Evolutionary conservation across 2,888 invertebrate genomes (phyloP), one percentile per base, ranked within the genome.

Genomic region (Xylota segnis): DNA sequence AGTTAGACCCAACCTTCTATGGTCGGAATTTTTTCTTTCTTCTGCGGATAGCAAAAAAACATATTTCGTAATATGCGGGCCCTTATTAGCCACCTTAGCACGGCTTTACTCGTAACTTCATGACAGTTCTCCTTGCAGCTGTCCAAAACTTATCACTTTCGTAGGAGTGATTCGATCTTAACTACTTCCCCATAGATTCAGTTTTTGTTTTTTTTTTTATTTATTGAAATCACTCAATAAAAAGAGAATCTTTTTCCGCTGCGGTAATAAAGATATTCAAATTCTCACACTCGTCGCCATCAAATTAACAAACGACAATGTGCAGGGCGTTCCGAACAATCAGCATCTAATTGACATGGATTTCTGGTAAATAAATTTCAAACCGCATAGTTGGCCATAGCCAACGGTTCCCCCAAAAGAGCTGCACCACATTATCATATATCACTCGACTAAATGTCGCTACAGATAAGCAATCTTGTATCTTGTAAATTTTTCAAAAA

Each of bases 261-360:
- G 40, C 27, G 27, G 27, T 34, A 61, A 82, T 86, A 50, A 66
- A 86, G 82, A 76, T 86, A 86, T 86, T 82, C 61, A 77, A 76
- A 76, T 82, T 86, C 76, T 77, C 82, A 82, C 82, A 86, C 82
- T 86, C 84, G 40, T 40, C 71, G 68, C 32, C 40, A 72, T 77
- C 66, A 77, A 86, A 86, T 86, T 86, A 86, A 77, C 72, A 77
- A 75, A 81, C 52, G 43, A 76, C 71, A 76, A 82, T 61, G 56
- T 27, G n/a, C 23, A 47, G 72, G 56, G 76, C 66, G 54, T 82
- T 56, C 66, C 59, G 4, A 66, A 68, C 76, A 82, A 86, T 82
- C 82, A 72, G 76, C 72, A 82, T 86, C 82, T 86, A 86, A 86
- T 86, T 86, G 82, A 82, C 82, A 81, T 82, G 82, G 40, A 77